These are phyloP conservation scores for Edolisoma coerulescens DNA, from an alignment of 2,113 vertebrate species.

Conservation along the genomic window DNA sequence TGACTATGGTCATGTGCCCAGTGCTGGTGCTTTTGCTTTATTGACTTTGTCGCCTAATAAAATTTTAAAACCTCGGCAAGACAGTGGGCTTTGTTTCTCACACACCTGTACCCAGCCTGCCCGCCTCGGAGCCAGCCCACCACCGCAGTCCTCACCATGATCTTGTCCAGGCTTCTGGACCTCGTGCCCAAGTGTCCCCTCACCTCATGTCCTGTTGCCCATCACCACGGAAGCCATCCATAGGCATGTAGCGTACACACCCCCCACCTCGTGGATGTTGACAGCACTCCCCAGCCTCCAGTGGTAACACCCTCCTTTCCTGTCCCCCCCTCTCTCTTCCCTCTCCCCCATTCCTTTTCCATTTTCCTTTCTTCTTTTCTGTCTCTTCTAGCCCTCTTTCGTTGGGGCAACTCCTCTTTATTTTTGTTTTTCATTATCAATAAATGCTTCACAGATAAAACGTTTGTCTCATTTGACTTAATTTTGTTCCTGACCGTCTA, in stretches of 20 bases:
- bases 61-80: not conserved
- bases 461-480: not conserved
- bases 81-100: not conserved
- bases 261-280: accelerated
- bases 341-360: not conserved
- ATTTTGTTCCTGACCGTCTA: not conserved
- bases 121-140: not conserved
- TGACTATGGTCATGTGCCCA: not conserved
- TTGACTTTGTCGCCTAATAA: not conserved
- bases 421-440: not conserved
- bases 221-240: accelerated
- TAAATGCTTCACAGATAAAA: not conserved
- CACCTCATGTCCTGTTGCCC: not conserved
- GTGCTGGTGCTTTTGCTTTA: not conserved
- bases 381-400: not conserved
- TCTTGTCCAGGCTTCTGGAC: not conserved
- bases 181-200: not conserved
- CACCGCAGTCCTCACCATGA: accelerated
- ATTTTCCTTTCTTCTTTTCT: not conserved
- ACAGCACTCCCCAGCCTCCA: not conserved
- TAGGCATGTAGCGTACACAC: not conserved
- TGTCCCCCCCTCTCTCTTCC: not conserved
- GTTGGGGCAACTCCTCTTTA: not conserved
- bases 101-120: not conserved
- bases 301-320: not conserved